phyloP scores from a whole-genome alignment of 1,140 invertebrate genomes.

The Drosophila kepulauana region DNA sequence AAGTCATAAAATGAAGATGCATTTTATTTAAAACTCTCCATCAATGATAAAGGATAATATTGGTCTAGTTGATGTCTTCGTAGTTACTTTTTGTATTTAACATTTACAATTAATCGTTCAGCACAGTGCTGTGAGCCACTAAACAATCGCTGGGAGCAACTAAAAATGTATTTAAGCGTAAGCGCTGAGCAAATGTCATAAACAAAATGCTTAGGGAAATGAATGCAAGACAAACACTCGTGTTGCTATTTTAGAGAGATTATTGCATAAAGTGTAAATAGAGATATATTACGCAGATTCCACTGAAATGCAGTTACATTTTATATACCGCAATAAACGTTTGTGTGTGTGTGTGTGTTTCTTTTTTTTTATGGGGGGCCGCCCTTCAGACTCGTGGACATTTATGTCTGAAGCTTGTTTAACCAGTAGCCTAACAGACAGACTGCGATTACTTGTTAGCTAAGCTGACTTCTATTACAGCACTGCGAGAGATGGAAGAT shows the following conservation, averaged over 20 bases:
- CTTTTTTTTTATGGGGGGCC: background rate
- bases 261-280: background rate
- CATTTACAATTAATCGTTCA: no score
- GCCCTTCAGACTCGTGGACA: conserved; percentile 26
- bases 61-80: no score
- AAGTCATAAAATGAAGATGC: no score
- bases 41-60: no score
- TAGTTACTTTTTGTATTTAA: no score
- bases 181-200: background rate
- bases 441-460: background rate
- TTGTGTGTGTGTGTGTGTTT: conserved; percentile 5
- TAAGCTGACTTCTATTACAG: conserved; percentile 4
- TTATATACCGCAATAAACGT: conserved; percentile 10
- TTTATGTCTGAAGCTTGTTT: conserved; percentile 26
- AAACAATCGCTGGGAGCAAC: background rate
- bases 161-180: background rate
- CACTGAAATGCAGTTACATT: conserved; percentile 16
- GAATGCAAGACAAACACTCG: conserved; percentile 15
- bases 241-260: conserved; percentile 4
- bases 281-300: conserved; percentile 2
- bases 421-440: conserved; percentile 32
- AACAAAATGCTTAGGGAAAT: conserved; percentile 6
- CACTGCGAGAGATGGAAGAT: conserved; percentile 34
- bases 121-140: background rate
- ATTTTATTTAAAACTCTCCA: no score